Conservation (phyloP, 2,113 vertebrate species). For the Pelecanoides urinatrix region DNA sequence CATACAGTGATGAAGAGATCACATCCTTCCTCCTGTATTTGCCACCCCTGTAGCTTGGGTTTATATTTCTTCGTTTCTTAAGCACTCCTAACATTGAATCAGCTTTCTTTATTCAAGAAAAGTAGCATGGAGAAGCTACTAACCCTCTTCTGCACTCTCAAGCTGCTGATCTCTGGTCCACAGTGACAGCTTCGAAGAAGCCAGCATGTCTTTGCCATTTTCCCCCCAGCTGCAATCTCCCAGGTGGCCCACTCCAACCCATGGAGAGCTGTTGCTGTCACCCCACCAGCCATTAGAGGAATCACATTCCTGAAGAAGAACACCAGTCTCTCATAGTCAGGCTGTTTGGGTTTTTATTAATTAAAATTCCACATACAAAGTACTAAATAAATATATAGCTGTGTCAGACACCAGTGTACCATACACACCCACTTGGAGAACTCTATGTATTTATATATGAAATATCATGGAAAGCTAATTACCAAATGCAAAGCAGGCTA, state of each 20-base stretch:
- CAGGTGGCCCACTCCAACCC: not conserved
- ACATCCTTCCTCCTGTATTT: not conserved
- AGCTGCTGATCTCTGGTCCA: not conserved
- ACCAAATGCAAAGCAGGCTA: conserved; percentile 4
- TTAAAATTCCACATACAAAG: conserved; percentile 48
- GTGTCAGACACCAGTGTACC: not conserved
- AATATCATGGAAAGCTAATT: not conserved
- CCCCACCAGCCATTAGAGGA: not conserved
- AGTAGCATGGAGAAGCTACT: not conserved
- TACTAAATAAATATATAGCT: conserved; percentile 53
- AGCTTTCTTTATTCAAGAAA: not conserved
- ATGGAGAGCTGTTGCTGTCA: not conserved
- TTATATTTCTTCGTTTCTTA: not conserved
- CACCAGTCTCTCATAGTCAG: not conserved
- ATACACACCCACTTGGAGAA: not conserved
- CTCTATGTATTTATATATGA: not conserved
- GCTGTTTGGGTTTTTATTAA: conserved; percentile 36
- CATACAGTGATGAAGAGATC: not conserved
- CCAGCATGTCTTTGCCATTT: not conserved
- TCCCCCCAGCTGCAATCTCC: not conserved
- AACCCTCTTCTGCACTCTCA: not conserved
- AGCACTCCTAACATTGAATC: not conserved
- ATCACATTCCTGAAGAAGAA: not conserved
- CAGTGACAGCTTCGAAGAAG: not conserved
- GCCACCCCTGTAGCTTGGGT: not conserved